A percentile compares a stretch with the other conserved stretches of the same genome.
Evolutionary conservation across 2,113 vertebrate genomes (phyloP).

Genomic region (Myotis brandtii): DNA sequence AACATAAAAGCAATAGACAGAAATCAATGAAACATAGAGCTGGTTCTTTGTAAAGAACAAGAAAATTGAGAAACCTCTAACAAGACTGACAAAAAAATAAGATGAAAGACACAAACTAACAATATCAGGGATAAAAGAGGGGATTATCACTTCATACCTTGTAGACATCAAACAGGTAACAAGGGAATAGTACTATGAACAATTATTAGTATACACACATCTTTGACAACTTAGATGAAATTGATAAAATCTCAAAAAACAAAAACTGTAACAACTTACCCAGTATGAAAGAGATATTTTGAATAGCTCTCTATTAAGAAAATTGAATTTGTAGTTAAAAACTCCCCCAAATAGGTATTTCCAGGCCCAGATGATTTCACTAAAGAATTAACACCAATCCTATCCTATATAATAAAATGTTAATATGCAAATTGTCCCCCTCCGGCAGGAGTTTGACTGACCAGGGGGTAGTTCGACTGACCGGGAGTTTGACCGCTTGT

Average conservation of each 20-base stretch:
- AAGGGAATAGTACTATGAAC: not conserved
- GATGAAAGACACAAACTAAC: not conserved
- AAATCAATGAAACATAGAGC: not conserved
- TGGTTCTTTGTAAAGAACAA: slow-evolving; percentile 10
- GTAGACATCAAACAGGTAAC: not conserved
- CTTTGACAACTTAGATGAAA: slow-evolving; percentile 10
- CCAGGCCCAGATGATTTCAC: slow-evolving; percentile 13
- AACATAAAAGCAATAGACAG: slow-evolving; percentile 15
- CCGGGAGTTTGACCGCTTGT: no score
- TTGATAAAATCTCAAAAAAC: not conserved
- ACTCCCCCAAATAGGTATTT: not conserved
- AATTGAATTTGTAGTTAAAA: slow-evolving; percentile 33
- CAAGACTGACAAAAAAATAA: not conserved
- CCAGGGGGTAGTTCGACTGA: no score
- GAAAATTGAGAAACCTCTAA: slow-evolving; percentile 6
- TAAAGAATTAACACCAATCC: slow-evolving; percentile 16
- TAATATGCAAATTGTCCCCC: no score
- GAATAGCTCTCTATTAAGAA: not conserved
- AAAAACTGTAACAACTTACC: not conserved
- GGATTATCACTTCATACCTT: not conserved
- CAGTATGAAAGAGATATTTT: not conserved
- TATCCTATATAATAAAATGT: no score
- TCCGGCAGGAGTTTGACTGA: no score
- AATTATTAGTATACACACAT: not conserved
- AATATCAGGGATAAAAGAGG: not conserved